phyloP scores from a whole-genome alignment of 2,888 invertebrate genomes.

The Drosophila phalerata region DNA sequence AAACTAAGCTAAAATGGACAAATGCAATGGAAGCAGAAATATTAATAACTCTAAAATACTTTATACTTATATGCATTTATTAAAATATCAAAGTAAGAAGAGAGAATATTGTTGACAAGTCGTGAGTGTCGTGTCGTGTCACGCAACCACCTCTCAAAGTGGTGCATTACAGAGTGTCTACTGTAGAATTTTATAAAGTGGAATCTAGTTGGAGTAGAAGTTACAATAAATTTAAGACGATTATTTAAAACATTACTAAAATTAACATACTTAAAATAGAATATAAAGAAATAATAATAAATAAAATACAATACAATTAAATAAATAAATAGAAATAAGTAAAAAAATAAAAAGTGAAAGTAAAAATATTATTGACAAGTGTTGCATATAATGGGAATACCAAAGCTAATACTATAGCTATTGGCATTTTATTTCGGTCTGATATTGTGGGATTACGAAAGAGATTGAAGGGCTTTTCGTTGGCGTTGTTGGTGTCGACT shows the following conservation, averaged over 20 bases:
- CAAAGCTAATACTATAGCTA: conserved; percentile 14
- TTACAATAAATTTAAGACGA: too few species aligned
- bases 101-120: background rate
- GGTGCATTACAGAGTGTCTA: background rate
- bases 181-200: background rate
- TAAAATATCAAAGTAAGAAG: background rate
- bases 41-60: too few species aligned
- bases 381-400: conserved; percentile 1
- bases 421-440: conserved; percentile 27
- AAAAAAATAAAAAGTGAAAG: too few species aligned
- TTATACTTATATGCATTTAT: too few species aligned
- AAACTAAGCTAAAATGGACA: background rate
- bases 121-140: background rate
- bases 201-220: background rate
- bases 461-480: conserved; percentile 19
- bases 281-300: too few species aligned
- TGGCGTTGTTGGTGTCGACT: conserved; percentile 35
- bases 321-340: too few species aligned
- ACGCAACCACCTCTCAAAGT: background rate
- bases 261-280: too few species aligned
- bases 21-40: too few species aligned
- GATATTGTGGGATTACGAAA: conserved; percentile 37
- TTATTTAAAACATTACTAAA: too few species aligned
- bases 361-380: background rate
- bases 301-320: background rate